phyloP scores from a whole-genome alignment of 2,113 vertebrate genomes.

The Passer montanus region DNA sequence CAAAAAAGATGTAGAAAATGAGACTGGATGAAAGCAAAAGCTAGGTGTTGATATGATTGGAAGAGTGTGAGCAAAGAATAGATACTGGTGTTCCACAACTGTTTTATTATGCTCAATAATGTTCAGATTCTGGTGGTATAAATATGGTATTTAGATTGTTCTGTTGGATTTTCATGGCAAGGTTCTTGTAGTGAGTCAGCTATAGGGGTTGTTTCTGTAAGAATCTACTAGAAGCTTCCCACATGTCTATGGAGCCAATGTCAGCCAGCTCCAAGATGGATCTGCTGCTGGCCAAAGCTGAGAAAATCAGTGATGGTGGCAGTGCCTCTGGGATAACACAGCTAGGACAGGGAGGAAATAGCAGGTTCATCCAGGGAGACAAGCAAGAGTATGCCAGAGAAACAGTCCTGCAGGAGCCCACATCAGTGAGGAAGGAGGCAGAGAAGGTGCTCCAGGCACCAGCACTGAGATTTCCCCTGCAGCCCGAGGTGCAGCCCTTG shows the following conservation, averaged over 20 bases:
- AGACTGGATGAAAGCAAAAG: not conserved
- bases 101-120: not conserved
- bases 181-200: not conserved
- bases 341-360: too few species aligned
- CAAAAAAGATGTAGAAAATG: not conserved
- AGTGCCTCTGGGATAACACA: rapidly evolving
- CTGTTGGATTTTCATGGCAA: not conserved
- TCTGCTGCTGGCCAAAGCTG: not conserved
- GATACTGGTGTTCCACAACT: not conserved
- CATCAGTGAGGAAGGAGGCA: not conserved
- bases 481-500: rapidly evolving
- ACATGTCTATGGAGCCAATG: not conserved
- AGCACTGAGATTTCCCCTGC: not conserved
- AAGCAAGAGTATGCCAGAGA: not conserved
- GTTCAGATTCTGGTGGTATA: not conserved
- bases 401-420: not conserved
- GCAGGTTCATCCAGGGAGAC: not conserved
- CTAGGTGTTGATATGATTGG: not conserved
- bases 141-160: not conserved
- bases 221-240: not conserved
- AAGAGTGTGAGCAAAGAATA: not conserved
- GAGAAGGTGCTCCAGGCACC: not conserved
- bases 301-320: rapidly evolving
- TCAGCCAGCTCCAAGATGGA: not conserved
- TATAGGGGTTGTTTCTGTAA: not conserved